Evolutionary conservation across 2,113 vertebrate species (phyloP).

Genomic region (Prinia subflava): DNA sequence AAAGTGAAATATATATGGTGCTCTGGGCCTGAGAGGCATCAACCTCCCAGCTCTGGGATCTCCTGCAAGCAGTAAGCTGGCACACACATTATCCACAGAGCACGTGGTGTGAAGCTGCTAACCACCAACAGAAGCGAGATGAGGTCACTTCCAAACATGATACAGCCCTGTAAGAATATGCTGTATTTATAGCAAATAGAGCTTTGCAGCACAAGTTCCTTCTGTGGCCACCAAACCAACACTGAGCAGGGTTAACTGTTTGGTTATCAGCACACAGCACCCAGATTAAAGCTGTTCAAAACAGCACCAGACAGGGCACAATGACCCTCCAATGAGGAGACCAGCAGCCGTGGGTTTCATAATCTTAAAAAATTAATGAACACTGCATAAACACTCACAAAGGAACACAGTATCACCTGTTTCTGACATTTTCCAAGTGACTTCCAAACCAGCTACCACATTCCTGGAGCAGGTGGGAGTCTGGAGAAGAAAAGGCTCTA

Average conservation of each 20-base stretch:
- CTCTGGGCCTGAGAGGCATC: background rate
- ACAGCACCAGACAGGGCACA: background rate
- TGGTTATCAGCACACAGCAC: background rate
- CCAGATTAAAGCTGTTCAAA: background rate
- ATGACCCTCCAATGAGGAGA: background rate
- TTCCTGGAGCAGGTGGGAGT: background rate
- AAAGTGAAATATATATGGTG: background rate
- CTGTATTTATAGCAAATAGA: slow-evolving; percentile 70
- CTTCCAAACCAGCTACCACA: background rate
- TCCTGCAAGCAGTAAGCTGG: background rate
- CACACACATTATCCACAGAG: background rate
- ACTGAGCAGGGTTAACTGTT: background rate
- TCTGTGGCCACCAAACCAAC: background rate
- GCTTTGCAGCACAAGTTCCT: background rate
- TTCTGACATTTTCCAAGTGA: background rate
- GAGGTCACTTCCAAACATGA: slow-evolving; percentile 80
- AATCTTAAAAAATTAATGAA: background rate
- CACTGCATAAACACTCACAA: background rate
- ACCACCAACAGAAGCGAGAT: slow-evolving; percentile 66
- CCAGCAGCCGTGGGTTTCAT: background rate
- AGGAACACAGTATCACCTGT: background rate
- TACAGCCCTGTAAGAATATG: slow-evolving; percentile 51
- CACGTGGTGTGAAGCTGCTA: slow-evolving; percentile 45
- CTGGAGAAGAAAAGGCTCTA: background rate
- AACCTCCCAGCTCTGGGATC: background rate